Evolutionary conservation across 2,797 vertebrate genomes (phyloP).

Genomic region (Uromys caudimaculatus): DNA sequence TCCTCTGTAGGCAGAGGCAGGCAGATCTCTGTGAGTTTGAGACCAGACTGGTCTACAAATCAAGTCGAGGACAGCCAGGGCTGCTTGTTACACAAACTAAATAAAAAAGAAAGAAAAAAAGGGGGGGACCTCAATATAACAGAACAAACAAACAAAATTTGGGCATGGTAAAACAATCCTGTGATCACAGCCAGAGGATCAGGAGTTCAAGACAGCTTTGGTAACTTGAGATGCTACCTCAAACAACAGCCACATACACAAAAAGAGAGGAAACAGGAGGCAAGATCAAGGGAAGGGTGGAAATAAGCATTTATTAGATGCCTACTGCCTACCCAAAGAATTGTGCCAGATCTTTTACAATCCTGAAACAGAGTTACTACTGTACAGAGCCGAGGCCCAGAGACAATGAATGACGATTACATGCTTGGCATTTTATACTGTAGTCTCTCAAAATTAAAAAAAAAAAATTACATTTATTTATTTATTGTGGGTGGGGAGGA

Average conservation of each 20-base stretch:
- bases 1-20: neutral
- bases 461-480: neutral
- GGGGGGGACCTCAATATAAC: too few species aligned
- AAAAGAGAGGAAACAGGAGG: neutral
- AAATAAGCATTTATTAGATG: neutral
- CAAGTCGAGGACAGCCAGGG: neutral
- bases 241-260: neutral
- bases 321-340: neutral
- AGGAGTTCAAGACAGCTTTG: neutral
- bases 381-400: neutral
- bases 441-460: neutral
- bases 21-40: neutral
- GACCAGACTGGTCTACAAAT: neutral
- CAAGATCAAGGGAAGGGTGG: neutral
- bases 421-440: neutral
- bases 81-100: neutral
- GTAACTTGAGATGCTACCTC: neutral
- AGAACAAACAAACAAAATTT: neutral
- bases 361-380: neutral
- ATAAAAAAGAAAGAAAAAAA: neutral
- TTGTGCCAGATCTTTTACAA: neutral
- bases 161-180: neutral
- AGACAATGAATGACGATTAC: neutral
- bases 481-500: neutral
- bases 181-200: neutral